phyloP scores from a whole-genome alignment of 2,113 vertebrate genomes.

The Chrysemys picta region DNA sequence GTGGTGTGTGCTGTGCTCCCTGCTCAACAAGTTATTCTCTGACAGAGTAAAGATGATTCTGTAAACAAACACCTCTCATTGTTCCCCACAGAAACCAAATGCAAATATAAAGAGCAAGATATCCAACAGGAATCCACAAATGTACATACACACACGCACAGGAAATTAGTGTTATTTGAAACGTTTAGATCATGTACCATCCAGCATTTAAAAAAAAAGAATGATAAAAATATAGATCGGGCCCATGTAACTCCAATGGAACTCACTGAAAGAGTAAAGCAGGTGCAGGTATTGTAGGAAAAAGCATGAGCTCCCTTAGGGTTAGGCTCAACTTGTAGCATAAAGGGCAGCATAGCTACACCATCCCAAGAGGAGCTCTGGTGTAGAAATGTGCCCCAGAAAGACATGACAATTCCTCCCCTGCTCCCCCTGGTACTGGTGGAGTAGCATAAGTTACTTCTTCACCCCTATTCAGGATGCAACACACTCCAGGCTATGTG shows the following conservation, averaged over 20 bases:
- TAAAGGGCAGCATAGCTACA: background rate
- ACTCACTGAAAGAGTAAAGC: background rate
- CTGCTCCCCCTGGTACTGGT: fast-evolving
- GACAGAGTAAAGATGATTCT: background rate
- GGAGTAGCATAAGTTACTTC: background rate
- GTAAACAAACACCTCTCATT: background rate
- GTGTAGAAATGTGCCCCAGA: background rate
- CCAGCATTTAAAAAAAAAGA: background rate
- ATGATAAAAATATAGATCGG: background rate
- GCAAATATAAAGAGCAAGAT: background rate
- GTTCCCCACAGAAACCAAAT: background rate
- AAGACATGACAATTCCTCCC: fast-evolving
- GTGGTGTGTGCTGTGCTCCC: background rate
- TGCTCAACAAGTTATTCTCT: background rate
- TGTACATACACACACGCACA: background rate
- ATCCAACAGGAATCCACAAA: background rate
- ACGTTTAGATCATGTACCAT: background rate
- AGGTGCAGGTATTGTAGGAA: background rate
- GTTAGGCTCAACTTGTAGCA: background rate
- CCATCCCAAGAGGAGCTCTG: fast-evolving
- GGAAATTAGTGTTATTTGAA: background rate
- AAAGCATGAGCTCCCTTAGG: background rate
- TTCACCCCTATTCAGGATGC: background rate
- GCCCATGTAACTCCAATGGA: background rate
- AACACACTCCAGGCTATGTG: fast-evolving